Evolutionary conservation across 2,113 vertebrate species (phyloP), one percentile per base, ranked within the genome.

Genomic region (Ammodramus savannarum): DNA sequence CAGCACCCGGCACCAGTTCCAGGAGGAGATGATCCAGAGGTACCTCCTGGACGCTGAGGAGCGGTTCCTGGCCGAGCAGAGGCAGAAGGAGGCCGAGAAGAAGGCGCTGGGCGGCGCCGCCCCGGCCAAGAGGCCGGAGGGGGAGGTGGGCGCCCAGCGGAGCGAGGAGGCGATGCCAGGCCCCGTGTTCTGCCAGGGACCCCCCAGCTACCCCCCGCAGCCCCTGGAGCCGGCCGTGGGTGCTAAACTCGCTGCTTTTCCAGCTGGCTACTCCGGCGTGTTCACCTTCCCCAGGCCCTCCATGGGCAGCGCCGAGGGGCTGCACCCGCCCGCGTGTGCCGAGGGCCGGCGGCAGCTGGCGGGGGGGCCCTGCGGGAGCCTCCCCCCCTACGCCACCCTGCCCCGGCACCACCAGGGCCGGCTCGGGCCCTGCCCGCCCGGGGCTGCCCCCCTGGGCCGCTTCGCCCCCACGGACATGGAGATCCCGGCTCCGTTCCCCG

Each of bases 11-110:
- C 99, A 99, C 97, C 99, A 99, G 26, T 99, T 98, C 96, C 99
- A 99, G 97, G 99, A 99, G 97, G 99, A 99, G 97, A 99, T 99
- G 99, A 99, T 99, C 97, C 99, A 99, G 88, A 96, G 98, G 73
- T 99, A 99, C 97, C 98, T 99, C 1, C 57, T 97, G 3, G 99
- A 99, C 0, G 99, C 99, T 0, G 98, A 99, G 97, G 99, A 99
- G 8, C 98, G 99, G 17, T 99, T 99, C 71, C 55, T 97, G 51
- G 97, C 97, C 0, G 99, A 99, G 97, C 99, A 99, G 96, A 98
- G 98, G 26, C 98, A 98, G 48, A 98, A 98, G 10, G 99, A 99
- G 7, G 97, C 95, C 0, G 99, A 99, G 66, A 98, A 98, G 90
- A 99, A 98, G 92, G 96, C 91, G 0, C 55, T 93, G 72, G 94